Percentiles rank a stretch among this genome's conserved stretches.
Evolutionary conservation across 2,888 invertebrate species (phyloP).

Genomic region (Athalia cordata): DNA sequence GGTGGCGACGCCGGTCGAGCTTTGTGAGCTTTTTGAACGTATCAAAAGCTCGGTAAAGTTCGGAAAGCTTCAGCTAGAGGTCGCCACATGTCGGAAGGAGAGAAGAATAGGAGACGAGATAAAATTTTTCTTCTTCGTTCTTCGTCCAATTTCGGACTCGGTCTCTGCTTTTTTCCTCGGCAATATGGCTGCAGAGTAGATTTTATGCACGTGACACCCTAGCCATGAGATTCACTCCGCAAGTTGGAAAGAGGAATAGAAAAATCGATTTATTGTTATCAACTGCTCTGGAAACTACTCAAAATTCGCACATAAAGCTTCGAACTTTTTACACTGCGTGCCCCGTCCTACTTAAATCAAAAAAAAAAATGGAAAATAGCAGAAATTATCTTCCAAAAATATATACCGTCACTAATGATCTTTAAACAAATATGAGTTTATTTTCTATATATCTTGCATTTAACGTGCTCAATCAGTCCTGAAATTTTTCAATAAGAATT

Average conservation of each 20-base stretch:
- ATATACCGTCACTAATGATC: too few relatives aligned
- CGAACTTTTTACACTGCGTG: neutral
- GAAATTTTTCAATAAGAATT: too few relatives aligned
- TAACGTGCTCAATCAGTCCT: too few relatives aligned
- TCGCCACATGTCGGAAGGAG: conserved; percentile 56
- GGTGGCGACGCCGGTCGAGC: conserved; percentile 47
- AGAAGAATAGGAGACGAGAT: neutral
- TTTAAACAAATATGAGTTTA: too few relatives aligned
- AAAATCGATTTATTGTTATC: conserved; percentile 40
- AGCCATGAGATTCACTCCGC: neutral
- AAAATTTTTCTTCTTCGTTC: conserved; percentile 27
- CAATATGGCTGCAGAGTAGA: conserved; percentile 36
- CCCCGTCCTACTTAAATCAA: too few relatives aligned
- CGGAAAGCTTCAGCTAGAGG: conserved; percentile 59
- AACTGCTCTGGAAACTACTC: conserved; percentile 12
- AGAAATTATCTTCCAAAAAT: too few relatives aligned
- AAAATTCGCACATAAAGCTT: conserved; percentile 1
- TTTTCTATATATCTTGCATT: too few relatives aligned
- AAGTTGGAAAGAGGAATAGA: neutral
- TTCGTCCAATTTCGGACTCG: neutral
- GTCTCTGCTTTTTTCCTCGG: conserved; percentile 6
- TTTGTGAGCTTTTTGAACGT: conserved; percentile 45
- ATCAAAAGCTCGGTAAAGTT: conserved; percentile 52
- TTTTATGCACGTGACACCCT: conserved; percentile 35
- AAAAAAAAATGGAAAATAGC: too few relatives aligned